phyloP scores from a whole-genome alignment of 2,797 vertebrate species.

The Takifugu ocellatus region DNA sequence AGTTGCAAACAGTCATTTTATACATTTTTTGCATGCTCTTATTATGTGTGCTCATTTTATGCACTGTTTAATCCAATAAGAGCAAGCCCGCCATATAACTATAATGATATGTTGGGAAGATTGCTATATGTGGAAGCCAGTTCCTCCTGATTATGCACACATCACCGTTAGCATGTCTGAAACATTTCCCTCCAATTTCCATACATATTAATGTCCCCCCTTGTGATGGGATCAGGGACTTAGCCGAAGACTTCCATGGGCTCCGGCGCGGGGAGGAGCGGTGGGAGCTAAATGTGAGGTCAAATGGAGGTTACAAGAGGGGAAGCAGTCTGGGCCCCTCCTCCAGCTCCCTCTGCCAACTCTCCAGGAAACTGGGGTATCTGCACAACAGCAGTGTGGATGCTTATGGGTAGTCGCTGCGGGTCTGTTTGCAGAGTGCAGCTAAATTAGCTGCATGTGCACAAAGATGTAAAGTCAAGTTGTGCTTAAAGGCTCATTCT shows the following conservation, averaged over 20 bases:
- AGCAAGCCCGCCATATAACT: slow-evolving; percentile 8
- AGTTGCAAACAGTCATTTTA: not conserved
- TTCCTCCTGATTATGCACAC: slow-evolving; percentile 30
- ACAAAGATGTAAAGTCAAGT: slow-evolving; percentile 22
- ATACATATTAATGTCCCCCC: slow-evolving; percentile 68
- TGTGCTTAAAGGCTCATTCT: slow-evolving; percentile 37
- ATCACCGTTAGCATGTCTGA: slow-evolving; percentile 43
- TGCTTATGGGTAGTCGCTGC: slow-evolving; percentile 37
- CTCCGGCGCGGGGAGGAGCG: slow-evolving; percentile 35
- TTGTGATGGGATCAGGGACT: slow-evolving; percentile 40
- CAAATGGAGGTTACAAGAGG: slow-evolving; percentile 61
- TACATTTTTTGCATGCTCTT: not conserved
- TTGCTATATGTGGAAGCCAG: slow-evolving; percentile 6
- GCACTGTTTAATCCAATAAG: not conserved
- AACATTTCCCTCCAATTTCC: slow-evolving; percentile 42
- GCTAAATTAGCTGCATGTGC: slow-evolving; percentile 41
- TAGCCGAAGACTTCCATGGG: slow-evolving; percentile 33
- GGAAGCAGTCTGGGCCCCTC: slow-evolving; percentile 48
- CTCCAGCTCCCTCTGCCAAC: slow-evolving; percentile 13
- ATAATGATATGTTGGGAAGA: slow-evolving; percentile 8
- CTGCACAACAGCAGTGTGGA: slow-evolving; percentile 22
- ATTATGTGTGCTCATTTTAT: not conserved
- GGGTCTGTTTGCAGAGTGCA: slow-evolving; percentile 32
- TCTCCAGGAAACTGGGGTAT: slow-evolving; percentile 49
- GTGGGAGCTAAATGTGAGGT: slow-evolving; percentile 62